Base-by-base conservation (phyloP, 2,113 vertebrate species). In the Tragulus kanchil region DNA sequence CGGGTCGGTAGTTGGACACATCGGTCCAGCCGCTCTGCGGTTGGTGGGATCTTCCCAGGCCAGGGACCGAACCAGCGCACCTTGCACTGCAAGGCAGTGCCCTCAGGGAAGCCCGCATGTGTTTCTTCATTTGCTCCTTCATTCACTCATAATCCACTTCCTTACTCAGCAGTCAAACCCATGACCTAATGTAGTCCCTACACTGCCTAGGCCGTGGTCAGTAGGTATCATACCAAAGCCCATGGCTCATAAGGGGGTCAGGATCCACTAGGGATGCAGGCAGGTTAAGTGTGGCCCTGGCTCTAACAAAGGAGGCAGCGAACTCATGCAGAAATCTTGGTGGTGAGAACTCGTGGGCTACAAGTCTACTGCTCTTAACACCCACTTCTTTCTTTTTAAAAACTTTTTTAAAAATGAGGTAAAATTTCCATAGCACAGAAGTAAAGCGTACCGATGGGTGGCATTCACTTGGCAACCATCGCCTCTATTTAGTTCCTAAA, bases 331-430 rank as follows among this genome's bases (percentile, higher is more conserved):
- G 36, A 36, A 36, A 36, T 36, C 36, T 36, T 36, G 36, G 36
- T 36, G 36, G 36, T 36, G 36, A 36, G 5, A 36, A 36, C 58
- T 31, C 31, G 3, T 10, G 2, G 12, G 1, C 0, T 0, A 52
- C 12, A 78, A 31, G 31, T 45, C 36, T 52, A 31, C 28, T 45
- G 11, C 62, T 52, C 19, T 87, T 59, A 42, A 85, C 28, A 48
- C 17, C 14, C 69, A 9, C 84, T 61, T 48, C 25, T 78, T 12
- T 45, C 36, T 52, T 61, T 12, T 28, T 45, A 48, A 6, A 45
- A 58, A 15, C 4, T 26, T 61, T 65, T 14, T 0, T 25, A 42
- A 12, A 61, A 81, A 11, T 13, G 31, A 92, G 45, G n/a, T 78
- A 86, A 62, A 94, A 69, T 58, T 77, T 62, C 64, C 54, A 0